Evolutionary conservation across 2,888 invertebrate genomes (phyloP), one percentile per base, ranked within the genome.

Genomic region (Eupithecia insigniata): DNA sequence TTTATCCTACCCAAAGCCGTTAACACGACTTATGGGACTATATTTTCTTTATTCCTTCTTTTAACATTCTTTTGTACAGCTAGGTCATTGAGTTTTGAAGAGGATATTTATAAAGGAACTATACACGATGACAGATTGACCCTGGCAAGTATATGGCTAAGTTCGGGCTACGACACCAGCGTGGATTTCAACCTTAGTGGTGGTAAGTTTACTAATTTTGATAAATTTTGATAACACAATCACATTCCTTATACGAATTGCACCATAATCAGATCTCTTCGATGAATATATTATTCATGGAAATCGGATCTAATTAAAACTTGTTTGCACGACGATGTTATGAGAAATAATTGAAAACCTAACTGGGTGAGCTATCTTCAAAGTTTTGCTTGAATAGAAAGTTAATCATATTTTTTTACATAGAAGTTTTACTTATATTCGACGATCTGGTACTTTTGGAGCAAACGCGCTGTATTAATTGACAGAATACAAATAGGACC

Each of bases 41-140:
- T 74, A 51, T 72, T 75, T 73, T 73, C 65, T 67, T 80, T 76
- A 7, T 72, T 78, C 69, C 72, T 66, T 77, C 72, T 80, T 78
- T 69, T 76, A 69, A 76, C 65, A 70, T 76, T 77, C 76, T 76
- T 76, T 71, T 80, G 84, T 81, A 69, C 87, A 92, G 92, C 88
- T 65, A 87, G 87, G 81, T 73, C 82, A 81, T 81, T 92, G 76
- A 76, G 76, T 76, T 93, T 92, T 81, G 85, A 85, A 80, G 82
- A 83, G 70, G 73, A 83, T 64, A 81, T 78, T 65, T 90, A 92
- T 75, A 87, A 77, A 74, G 90, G 91, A 77, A 82, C 79, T 60
- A 76, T 92, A 34, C 81, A 86, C 76, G 81, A 86, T 76, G 81
- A 81, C 51, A 66, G 66, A 51, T 68, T 92, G 64, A 74, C 62